Conservation (phyloP, 2,888 invertebrate species). For the Gari tellinella region DNA sequence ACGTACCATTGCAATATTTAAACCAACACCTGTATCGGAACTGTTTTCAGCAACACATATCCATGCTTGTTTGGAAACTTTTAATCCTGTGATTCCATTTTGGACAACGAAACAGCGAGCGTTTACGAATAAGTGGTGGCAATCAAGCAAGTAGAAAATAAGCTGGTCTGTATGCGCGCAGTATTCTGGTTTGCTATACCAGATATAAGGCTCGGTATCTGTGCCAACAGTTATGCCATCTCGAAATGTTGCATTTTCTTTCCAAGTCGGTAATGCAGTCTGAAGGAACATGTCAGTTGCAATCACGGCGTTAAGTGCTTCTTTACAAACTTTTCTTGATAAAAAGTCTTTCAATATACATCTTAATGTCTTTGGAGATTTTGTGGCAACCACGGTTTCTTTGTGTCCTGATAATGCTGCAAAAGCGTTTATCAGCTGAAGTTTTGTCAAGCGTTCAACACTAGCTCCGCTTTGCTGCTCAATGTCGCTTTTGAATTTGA, state of each 20-base stretch:
- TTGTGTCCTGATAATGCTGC: slow-evolving; percentile 2
- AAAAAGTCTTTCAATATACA: slow-evolving; percentile 3
- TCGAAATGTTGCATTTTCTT: neutral
- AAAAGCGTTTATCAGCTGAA: slow-evolving; percentile 12
- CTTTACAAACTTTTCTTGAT: slow-evolving; percentile 5
- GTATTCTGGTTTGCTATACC: slow-evolving; percentile 39
- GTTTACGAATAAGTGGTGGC: slow-evolving; percentile 42
- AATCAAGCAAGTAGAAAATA: slow-evolving; percentile 26
- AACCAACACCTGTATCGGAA: slow-evolving; percentile 6
- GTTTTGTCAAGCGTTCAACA: slow-evolving; percentile 6
- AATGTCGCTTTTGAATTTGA: slow-evolving; percentile 4
- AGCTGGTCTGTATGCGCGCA: neutral
- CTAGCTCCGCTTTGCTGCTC: neutral
- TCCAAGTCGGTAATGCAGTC: slow-evolving; percentile 2
- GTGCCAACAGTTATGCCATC: too few species aligned
- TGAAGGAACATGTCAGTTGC: slow-evolving; percentile 13
- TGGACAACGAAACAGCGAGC: slow-evolving; percentile 23
- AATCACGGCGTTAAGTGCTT: slow-evolving; percentile 11
- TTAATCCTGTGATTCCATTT: slow-evolving; percentile 20
- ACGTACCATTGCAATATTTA: slow-evolving; percentile 30
- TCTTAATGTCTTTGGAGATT: slow-evolving; percentile 5
- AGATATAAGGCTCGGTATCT: neutral
- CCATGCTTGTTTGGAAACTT: slow-evolving; percentile 30
- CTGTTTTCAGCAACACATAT: slow-evolving; percentile 18
- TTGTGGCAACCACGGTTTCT: neutral